Percentiles rank a stretch among this genome's conserved stretches.
Evolutionary conservation across 2,797 vertebrate genomes (phyloP).

Genomic region (Mus spretus): DNA sequence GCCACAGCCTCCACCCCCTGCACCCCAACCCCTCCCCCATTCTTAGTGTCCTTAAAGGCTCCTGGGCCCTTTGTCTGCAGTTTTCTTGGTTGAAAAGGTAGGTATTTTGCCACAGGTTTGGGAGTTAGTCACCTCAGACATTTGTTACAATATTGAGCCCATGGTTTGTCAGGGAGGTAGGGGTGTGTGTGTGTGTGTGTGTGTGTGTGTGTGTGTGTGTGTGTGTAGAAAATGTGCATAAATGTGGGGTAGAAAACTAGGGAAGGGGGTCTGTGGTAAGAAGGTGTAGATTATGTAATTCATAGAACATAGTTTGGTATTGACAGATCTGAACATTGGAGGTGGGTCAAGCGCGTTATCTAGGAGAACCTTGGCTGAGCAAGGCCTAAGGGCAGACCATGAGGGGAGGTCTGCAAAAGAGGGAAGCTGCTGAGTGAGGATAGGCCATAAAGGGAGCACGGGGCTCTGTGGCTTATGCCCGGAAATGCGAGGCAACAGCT

Average conservation of each 20-base stretch:
- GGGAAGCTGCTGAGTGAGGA: not conserved
- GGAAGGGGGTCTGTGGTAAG: not conserved
- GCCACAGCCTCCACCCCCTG: not conserved
- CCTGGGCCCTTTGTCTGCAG: not conserved
- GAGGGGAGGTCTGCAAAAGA: rapidly evolving
- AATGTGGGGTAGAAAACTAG: not conserved
- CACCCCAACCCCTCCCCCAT: not conserved
- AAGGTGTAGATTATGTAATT: not conserved
- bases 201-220: no score
- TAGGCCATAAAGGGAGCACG: not conserved
- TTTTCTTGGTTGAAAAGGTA: not conserved
- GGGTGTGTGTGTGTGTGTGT: no score
- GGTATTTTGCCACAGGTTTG: not conserved
- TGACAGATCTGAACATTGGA: not conserved
- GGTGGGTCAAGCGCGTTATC: not conserved
- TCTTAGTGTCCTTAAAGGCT: not conserved
- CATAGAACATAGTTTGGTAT: not conserved
- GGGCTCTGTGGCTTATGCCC: no score
- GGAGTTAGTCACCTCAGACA: not conserved
- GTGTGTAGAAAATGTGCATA: no score
- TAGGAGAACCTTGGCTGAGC: not conserved
- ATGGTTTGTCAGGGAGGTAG: not conserved
- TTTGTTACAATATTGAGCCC: not conserved
- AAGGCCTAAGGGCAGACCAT: not conserved
- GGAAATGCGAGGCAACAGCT: no score